Evolutionary conservation across 2,113 vertebrate species (phyloP).

Genomic region (Sinocyclocheilus anshuiensis): DNA sequence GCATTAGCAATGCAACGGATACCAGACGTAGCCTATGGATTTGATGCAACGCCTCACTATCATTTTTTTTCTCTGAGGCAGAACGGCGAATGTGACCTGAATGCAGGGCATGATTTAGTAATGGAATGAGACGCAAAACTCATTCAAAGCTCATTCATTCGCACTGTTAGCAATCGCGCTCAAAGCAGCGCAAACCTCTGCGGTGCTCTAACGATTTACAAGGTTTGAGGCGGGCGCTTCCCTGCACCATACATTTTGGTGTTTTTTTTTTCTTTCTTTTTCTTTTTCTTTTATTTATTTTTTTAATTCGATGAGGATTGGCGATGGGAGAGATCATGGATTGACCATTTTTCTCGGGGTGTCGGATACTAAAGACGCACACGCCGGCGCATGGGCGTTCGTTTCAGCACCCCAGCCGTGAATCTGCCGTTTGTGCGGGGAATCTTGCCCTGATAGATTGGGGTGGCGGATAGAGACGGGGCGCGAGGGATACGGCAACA

Average conservation of each 20-base stretch:
- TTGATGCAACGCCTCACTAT: conserved; percentile 71
- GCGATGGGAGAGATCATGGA: conserved; percentile 67
- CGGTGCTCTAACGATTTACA: conserved; percentile 64
- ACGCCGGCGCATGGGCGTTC: conserved; percentile 62
- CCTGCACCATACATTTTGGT: conserved; percentile 61
- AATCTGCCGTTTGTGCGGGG: conserved; percentile 56
- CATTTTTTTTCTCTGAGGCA: conserved; percentile 65
- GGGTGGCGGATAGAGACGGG: conserved; percentile 64
- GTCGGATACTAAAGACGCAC: conserved; percentile 66
- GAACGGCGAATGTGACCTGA: conserved; percentile 76
- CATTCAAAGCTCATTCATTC: conserved; percentile 70
- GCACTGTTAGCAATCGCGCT: conserved; percentile 70
- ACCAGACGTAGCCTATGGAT: conserved; percentile 62
- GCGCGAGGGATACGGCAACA: conserved; percentile 44
- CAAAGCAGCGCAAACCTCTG: conserved; percentile 55
- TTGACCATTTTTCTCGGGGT: conserved; percentile 64
- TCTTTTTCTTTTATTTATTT: conserved; percentile 31
- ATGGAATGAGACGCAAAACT: conserved; percentile 76
- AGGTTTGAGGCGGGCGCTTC: conserved; percentile 55
- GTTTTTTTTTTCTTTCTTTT: neutral
- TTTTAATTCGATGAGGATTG: conserved; percentile 59
- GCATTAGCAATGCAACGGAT: conserved; percentile 50
- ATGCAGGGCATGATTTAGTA: conserved; percentile 73
- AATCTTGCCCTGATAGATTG: conserved; percentile 69
- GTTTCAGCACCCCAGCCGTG: conserved; percentile 63